These are phyloP conservation scores for Helleia helle DNA, from an alignment of 2,888 invertebrate species.

Conservation along the genomic window DNA sequence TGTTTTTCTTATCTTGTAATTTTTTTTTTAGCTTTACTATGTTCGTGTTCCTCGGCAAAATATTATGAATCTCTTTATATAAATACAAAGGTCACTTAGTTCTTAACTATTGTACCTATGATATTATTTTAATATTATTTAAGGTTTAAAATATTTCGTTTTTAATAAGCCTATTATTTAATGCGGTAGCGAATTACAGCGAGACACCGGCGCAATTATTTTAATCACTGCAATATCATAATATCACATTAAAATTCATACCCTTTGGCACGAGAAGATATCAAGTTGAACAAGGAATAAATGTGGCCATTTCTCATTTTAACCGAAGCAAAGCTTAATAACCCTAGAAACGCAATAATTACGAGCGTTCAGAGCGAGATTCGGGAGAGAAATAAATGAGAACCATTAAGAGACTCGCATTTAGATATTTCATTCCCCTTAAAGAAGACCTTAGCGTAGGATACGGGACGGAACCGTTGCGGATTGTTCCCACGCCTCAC, in stretches of 20 bases:
- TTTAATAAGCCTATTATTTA: neutral
- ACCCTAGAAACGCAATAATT: conserved; percentile 70
- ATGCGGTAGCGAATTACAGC: neutral
- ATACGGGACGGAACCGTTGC: conserved; percentile 35
- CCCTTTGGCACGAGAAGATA: conserved; percentile 54
- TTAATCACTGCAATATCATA: conserved; percentile 57
- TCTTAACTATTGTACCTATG: no score
- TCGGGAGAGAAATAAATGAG: conserved; percentile 68
- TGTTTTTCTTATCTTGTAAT: no score
- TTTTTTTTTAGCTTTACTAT: no score
- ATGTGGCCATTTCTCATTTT: conserved; percentile 69
- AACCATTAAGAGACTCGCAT: conserved; percentile 67
- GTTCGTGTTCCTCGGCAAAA: no score
- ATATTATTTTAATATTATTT: no score
- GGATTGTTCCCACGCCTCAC: conserved; percentile 54
- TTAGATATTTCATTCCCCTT: conserved; percentile 69
- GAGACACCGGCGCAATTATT: conserved; percentile 40
- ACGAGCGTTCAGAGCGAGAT: conserved; percentile 66
- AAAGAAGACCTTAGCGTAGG: conserved; percentile 62
- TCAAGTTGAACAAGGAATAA: conserved; percentile 65
- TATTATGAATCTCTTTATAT: no score
- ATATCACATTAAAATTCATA: conserved; percentile 62
- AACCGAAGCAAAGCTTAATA: conserved; percentile 70
- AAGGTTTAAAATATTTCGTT: no score
- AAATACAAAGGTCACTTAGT: no score